Conservation (phyloP, 2,888 invertebrate species). For the Mycogona germanica region DNA sequence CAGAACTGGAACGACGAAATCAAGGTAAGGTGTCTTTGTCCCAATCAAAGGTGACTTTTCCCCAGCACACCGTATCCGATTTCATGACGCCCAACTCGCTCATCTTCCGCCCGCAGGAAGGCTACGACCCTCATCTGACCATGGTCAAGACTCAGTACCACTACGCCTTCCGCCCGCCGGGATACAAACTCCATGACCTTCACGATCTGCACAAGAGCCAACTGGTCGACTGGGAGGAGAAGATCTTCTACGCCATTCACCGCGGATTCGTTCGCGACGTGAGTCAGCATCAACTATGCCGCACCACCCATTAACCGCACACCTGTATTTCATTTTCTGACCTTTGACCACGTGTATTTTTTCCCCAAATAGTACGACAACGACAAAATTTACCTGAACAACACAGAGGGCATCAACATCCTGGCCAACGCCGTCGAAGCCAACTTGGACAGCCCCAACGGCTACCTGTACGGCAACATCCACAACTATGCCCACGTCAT, state of each 20-base stretch:
- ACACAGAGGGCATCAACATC: background rate
- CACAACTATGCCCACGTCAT: conserved; percentile 3
- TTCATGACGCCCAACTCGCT: background rate
- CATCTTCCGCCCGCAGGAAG: background rate
- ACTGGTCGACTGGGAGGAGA: conserved; percentile 59
- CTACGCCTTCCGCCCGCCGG: conserved; percentile 5
- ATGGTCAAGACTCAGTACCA: conserved; percentile 4
- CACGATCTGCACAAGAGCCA: background rate
- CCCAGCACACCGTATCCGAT: background rate
- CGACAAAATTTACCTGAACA: background rate
- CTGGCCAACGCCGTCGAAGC: background rate
- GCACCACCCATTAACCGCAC: too few relatives aligned
- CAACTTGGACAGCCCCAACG: background rate
- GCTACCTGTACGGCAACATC: conserved; percentile 3
- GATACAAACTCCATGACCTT: background rate
- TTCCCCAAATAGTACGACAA: background rate
- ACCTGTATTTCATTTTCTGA: background rate
- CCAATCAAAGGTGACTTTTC: background rate
- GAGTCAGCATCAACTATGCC: conserved; percentile 29
- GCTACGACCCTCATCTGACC: conserved; percentile 9
- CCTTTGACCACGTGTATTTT: background rate
- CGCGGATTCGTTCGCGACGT: conserved; percentile 46
- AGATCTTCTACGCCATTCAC: conserved; percentile 56
- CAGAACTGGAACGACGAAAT: background rate
- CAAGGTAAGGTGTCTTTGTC: background rate